These are phyloP conservation scores for Protaetia brevitarsis DNA, from an alignment of 1,140 invertebrate genomes.

Conservation along the genomic window DNA sequence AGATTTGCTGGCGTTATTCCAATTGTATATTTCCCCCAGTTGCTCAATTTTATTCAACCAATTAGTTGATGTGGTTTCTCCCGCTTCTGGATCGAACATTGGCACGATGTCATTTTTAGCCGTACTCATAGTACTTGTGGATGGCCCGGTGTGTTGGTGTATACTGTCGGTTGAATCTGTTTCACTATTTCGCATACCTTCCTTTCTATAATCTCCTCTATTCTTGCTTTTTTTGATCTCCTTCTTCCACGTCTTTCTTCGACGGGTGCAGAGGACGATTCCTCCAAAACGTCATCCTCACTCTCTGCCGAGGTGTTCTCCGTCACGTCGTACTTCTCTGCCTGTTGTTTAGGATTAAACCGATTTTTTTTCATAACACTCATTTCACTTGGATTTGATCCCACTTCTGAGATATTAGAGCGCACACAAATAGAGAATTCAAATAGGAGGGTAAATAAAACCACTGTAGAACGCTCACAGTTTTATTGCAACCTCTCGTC, in stretches of 20 bases:
- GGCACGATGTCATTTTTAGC: neutral
- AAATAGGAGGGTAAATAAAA: no score
- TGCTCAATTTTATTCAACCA: neutral
- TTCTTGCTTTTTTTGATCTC: neutral
- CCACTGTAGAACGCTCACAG: no score
- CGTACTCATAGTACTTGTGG: neutral
- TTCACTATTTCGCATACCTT: neutral
- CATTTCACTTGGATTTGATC: no score
- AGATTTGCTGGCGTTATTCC: neutral
- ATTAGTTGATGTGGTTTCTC: neutral
- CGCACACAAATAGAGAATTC: no score
- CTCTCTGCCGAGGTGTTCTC: no score
- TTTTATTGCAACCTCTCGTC: no score
- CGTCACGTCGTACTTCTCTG: no score
- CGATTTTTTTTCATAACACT: no score
- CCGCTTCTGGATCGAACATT: neutral
- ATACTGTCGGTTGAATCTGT: neutral
- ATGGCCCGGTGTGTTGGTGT: neutral
- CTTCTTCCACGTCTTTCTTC: neutral
- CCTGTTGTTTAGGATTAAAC: no score
- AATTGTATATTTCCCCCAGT: neutral
- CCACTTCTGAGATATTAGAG: no score
- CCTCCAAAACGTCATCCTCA: no score
- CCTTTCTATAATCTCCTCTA: neutral
- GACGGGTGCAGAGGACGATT: no score